Percentiles rank a stretch among this genome's conserved stretches.
Conservation (phyloP, 1,140 invertebrate species). For the Tribolium madens region DNA sequence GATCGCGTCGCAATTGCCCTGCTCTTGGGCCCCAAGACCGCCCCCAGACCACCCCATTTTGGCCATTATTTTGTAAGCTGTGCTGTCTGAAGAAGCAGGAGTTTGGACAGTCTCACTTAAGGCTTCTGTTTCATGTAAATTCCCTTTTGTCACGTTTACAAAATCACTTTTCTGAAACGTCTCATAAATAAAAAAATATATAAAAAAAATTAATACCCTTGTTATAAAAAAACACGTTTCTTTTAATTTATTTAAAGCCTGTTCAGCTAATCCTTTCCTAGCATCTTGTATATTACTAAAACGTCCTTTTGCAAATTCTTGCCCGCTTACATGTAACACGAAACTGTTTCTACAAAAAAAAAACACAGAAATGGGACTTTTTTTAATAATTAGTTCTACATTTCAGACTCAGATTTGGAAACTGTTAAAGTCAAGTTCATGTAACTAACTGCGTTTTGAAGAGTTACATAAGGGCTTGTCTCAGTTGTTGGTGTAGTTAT, state of each 20-base stretch:
- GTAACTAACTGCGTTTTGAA: background rate
- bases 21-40: slow-evolving; percentile 2
- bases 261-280: background rate
- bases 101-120: background rate
- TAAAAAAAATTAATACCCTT: background rate
- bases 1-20: background rate
- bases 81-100: background rate
- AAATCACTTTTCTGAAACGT: slow-evolving; percentile 1
- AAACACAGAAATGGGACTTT: background rate
- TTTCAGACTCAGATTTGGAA: background rate
- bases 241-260: background rate
- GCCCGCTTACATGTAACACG: background rate
- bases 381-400: background rate
- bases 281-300: background rate
- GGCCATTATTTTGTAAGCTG: slow-evolving; percentile 1
- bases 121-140: background rate
- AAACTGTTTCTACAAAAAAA: background rate
- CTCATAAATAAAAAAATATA: background rate
- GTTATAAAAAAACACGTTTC: background rate
- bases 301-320: background rate
- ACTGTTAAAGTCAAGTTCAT: background rate
- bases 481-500: background rate
- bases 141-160: slow-evolving; percentile 1
- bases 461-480: background rate
- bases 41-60: slow-evolving; percentile 13